Evolutionary conservation across 2,797 vertebrate genomes (phyloP).

Genomic region (Onychomys leucogaster): DNA sequence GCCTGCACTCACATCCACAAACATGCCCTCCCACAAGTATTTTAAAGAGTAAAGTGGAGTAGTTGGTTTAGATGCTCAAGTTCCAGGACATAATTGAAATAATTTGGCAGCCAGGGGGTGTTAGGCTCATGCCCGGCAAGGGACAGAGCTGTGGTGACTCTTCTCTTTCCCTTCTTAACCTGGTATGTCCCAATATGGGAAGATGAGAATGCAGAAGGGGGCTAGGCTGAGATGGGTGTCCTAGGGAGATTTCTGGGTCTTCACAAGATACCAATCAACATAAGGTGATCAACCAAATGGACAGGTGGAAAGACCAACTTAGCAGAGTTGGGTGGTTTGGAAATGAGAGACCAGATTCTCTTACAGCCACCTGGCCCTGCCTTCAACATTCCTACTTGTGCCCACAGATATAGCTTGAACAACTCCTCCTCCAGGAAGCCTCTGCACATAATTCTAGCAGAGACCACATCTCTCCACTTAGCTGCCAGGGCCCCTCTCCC

Average conservation of each 20-base stretch:
- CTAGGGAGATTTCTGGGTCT: background rate
- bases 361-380: background rate
- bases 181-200: background rate
- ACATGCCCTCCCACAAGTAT: background rate
- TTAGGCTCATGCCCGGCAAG: background rate
- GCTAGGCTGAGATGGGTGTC: background rate
- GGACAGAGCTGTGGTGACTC: background rate
- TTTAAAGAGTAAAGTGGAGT: background rate
- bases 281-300: background rate
- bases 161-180: background rate
- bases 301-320: no score
- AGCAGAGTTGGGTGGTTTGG: background rate
- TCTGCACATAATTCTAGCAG: background rate
- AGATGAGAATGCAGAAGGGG: background rate
- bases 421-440: background rate
- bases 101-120: background rate
- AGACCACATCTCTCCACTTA: background rate
- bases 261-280: background rate
- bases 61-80: background rate
- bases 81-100: background rate
- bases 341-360: background rate
- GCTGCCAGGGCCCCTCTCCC: no score
- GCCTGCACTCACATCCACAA: background rate
- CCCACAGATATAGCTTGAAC: background rate
- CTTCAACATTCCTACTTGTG: background rate